Percentiles rank a stretch among this genome's conserved stretches.
phyloP scores from a whole-genome alignment of 2,113 vertebrate genomes.

The Poeciliopsis turrubarensis region DNA sequence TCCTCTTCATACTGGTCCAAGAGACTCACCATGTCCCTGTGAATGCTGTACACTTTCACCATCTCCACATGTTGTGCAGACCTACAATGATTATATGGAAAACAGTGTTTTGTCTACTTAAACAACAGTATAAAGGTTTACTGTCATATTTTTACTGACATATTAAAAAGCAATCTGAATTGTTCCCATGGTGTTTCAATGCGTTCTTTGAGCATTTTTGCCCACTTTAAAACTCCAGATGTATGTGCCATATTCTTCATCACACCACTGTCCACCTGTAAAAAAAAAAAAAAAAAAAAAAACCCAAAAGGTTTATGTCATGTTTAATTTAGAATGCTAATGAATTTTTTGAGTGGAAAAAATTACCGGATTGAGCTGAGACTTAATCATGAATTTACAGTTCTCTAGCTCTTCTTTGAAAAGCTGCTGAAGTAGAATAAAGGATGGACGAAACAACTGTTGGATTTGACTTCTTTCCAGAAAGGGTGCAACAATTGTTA shows the following conservation, averaged over 20 bases:
- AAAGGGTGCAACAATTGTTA: conserved; percentile 82
- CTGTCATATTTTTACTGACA: conserved; percentile 67
- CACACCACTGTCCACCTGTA: conserved; percentile 72
- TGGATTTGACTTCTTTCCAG: conserved; percentile 80
- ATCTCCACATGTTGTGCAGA: conserved; percentile 66
- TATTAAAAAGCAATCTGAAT: conserved; percentile 70
- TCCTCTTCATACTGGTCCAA: conserved; percentile 78
- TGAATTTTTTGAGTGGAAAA: not conserved
- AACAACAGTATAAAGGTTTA: not conserved
- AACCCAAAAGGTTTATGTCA: not conserved
- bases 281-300: conserved; percentile 28
- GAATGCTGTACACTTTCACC: conserved; percentile 74
- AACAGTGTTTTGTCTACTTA: not conserved
- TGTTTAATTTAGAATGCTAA: not conserved
- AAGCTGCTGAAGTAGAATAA: conserved; percentile 76
- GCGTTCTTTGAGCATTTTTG: conserved; percentile 78
- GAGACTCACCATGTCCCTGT: conserved; percentile 77
- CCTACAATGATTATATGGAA: conserved; percentile 51
- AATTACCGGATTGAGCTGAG: conserved; percentile 77
- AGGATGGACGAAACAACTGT: conserved; percentile 83
- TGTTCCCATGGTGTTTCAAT: conserved; percentile 81
- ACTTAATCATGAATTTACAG: conserved; percentile 78
- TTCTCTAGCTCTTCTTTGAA: conserved; percentile 79
- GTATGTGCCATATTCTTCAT: conserved; percentile 82
- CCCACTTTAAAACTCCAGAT: conserved; percentile 82